Percentiles rank a stretch among this genome's conserved stretches.
These are phyloP conservation scores for Pycnonotus jocosus DNA, from an alignment of 2,113 vertebrate species.

Conservation along the genomic window DNA sequence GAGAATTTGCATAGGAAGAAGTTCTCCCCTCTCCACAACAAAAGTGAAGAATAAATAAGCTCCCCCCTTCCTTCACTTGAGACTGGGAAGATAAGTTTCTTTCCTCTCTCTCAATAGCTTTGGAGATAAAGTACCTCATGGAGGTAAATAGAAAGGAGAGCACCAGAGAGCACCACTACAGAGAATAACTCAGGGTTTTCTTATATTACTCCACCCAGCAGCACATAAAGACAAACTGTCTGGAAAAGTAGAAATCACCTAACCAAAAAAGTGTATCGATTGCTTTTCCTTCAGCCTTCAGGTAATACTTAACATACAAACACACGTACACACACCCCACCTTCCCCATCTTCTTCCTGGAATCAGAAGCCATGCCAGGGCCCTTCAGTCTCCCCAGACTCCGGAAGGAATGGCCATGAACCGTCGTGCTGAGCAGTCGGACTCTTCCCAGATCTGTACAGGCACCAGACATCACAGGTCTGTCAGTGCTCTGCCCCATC, in stretches of 20 bases:
- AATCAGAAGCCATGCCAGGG: background rate
- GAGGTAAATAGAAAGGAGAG: background rate
- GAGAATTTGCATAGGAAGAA: background rate
- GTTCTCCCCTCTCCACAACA: background rate
- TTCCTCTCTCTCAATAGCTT: background rate
- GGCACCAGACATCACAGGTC: too few relatives aligned
- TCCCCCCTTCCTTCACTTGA: background rate
- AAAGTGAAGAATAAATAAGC: background rate
- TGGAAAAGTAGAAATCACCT: background rate
- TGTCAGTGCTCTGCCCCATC: background rate
- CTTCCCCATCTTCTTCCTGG: background rate
- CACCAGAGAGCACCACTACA: background rate
- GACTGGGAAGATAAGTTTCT: background rate
- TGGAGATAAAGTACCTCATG: background rate
- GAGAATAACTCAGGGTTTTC: background rate
- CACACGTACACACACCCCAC: fast-evolving
- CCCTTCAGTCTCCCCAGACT: background rate
- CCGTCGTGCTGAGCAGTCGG: fast-evolving
- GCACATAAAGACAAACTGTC: fast-evolving
- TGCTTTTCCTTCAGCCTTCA: background rate
- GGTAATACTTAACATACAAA: background rate
- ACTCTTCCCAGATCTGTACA: background rate
- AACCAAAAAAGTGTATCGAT: background rate
- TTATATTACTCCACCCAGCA: background rate
- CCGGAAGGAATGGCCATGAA: background rate